phyloP scores from a whole-genome alignment of 2,888 invertebrate species.

The Cantharis rufa region DNA sequence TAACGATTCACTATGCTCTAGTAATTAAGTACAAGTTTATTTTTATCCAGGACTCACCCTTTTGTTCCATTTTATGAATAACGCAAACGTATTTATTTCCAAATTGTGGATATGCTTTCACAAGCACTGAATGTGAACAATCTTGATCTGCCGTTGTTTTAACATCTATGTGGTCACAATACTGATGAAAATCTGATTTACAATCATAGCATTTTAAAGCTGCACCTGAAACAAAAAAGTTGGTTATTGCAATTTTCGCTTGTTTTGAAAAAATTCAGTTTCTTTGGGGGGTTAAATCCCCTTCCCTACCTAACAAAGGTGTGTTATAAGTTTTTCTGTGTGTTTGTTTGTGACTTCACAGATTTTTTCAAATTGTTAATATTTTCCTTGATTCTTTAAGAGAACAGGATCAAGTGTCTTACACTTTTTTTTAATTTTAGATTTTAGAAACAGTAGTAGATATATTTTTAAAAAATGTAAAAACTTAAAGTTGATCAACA shows the following conservation, averaged over 20 bases:
- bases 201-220: constrained; percentile 15
- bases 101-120: constrained; percentile 11
- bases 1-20: neutral
- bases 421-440: too few species aligned
- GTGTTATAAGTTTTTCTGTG: too few species aligned
- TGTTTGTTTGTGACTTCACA: too few species aligned
- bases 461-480: too few species aligned
- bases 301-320: too few species aligned
- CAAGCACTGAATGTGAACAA: constrained; percentile 10
- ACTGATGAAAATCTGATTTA: constrained; percentile 13
- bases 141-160: constrained; percentile 6
- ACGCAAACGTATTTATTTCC: constrained; percentile 14
- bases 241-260: neutral
- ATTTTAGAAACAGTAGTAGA: too few species aligned
- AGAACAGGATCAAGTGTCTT: too few species aligned
- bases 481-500: too few species aligned
- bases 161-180: constrained; percentile 10
- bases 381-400: too few species aligned
- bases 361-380: too few species aligned
- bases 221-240: neutral
- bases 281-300: too few species aligned
- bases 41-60: constrained; percentile 6
- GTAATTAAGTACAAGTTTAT: neutral
- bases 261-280: neutral
- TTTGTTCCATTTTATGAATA: constrained; percentile 16